phyloP scores from a whole-genome alignment of 2,888 invertebrate species.

The Imbricaverruca yamaguchii region DNA sequence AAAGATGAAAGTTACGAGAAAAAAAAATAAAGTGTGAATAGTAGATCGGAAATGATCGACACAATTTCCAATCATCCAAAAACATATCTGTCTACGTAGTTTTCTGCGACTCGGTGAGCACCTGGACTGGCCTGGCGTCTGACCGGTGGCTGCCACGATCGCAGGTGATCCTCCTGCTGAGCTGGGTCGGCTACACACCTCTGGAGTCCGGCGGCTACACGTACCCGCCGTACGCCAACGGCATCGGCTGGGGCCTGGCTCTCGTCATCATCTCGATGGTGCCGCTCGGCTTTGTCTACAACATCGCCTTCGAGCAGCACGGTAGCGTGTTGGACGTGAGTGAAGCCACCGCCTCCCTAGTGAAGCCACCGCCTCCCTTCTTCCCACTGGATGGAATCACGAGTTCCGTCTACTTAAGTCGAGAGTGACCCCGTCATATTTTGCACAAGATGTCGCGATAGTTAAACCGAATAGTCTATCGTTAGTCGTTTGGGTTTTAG shows the following conservation, averaged over 20 bases:
- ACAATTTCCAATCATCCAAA: too few species aligned
- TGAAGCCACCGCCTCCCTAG: too few species aligned
- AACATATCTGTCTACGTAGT: too few species aligned
- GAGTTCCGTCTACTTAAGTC: not conserved
- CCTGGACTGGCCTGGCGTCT: too few species aligned
- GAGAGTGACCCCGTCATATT: not conserved
- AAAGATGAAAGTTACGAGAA: too few species aligned
- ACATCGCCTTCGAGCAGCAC: not conserved
- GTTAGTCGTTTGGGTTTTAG: not conserved
- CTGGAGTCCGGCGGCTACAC: constrained; percentile 62
- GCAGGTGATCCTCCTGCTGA: constrained; percentile 57
- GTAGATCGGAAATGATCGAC: too few species aligned
- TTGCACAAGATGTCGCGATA: not conserved
- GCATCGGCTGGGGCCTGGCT: constrained; percentile 66
- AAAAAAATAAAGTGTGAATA: too few species aligned
- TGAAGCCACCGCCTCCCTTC: too few species aligned
- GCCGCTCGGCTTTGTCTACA: constrained; percentile 37
- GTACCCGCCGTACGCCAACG: constrained; percentile 71
- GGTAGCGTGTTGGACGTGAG: not conserved
- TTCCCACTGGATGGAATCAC: too few species aligned
- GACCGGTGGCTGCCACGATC: too few species aligned
- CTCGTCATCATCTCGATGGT: constrained; percentile 64
- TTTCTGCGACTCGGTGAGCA: too few species aligned
- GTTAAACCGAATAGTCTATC: not conserved
- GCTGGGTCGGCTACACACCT: constrained; percentile 69